These are phyloP conservation scores for Platypus cylindrus DNA, from an alignment of 2,888 invertebrate species.

Conservation along the genomic window DNA sequence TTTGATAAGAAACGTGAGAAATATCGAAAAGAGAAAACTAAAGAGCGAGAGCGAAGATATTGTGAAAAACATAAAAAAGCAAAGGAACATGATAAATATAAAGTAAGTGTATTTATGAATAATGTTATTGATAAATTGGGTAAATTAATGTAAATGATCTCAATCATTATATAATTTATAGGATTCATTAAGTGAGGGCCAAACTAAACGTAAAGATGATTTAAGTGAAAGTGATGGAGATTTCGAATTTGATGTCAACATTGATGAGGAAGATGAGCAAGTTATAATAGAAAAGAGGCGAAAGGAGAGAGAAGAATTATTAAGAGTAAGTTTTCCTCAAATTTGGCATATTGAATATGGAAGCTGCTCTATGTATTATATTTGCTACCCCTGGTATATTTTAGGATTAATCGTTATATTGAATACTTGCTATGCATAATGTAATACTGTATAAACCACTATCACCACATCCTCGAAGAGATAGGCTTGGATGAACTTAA, in stretches of 20 bases:
- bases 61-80: conserved; percentile 26
- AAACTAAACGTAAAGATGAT: conserved; percentile 52
- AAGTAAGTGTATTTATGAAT: conserved; percentile 16
- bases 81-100: conserved; percentile 45
- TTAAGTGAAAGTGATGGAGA: conserved; percentile 61
- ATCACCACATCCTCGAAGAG: too few species aligned
- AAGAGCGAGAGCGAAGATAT: conserved; percentile 31
- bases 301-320: conserved; percentile 73
- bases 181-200: conserved; percentile 68
- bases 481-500: too few species aligned
- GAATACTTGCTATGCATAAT: too few species aligned
- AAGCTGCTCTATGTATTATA: too few species aligned
- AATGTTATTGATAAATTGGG: too few species aligned
- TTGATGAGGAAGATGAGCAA: conserved; percentile 87
- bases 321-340: conserved; percentile 68
- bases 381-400: too few species aligned
- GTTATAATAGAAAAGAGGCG: conserved; percentile 81
- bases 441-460: too few species aligned
- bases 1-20: conserved; percentile 24
- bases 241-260: conserved; percentile 61
- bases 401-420: too few species aligned
- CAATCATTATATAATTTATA: too few species aligned
- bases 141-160: too few species aligned
- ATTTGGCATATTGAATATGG: too few species aligned
- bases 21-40: conserved; percentile 25